These are phyloP conservation scores for Garra rufa DNA, from an alignment of 2,113 vertebrate genomes.

Conservation along the genomic window DNA sequence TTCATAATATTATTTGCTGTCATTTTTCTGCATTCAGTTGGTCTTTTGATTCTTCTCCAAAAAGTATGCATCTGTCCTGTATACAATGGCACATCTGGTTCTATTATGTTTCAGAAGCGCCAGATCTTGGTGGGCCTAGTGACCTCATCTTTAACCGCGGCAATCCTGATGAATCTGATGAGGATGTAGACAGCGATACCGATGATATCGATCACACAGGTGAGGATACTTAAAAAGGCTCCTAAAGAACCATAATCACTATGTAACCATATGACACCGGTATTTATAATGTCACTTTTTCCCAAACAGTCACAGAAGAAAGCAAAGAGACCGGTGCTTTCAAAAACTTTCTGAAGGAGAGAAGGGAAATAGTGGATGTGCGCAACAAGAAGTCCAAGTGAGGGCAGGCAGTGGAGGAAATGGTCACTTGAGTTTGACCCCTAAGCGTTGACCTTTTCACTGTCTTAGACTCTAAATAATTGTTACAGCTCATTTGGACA, in stretches of 20 bases:
- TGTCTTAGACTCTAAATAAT: too few species aligned
- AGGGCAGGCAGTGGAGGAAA: conserved; percentile 8
- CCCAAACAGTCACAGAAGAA: conserved; percentile 82
- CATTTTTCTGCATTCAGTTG: not conserved
- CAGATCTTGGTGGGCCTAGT: conserved; percentile 77
- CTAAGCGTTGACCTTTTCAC: conserved; percentile 44
- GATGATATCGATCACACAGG: conserved; percentile 93
- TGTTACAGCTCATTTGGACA: too few species aligned
- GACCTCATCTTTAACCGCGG: conserved; percentile 91
- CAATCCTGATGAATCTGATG: conserved; percentile 78
- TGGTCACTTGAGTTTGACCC: conserved; percentile 26
- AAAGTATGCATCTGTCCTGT: not conserved
- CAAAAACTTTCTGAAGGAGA: conserved; percentile 86
- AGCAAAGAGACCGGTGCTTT: conserved; percentile 87
- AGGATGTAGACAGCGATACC: conserved; percentile 84
- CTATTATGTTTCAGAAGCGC: conserved; percentile 55
- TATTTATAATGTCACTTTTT: not conserved
- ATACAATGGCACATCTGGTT: not conserved
- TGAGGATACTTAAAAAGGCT: conserved; percentile 62
- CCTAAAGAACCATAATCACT: not conserved
- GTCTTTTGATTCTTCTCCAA: not conserved
- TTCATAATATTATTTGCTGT: too few species aligned
- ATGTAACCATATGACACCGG: not conserved
- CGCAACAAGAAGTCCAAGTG: conserved; percentile 68
- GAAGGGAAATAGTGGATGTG: conserved; percentile 77